Percentiles rank a stretch among this genome's conserved stretches.
These are phyloP conservation scores for Neodiprion lecontei DNA, from an alignment of 1,140 invertebrate species.

Conservation along the genomic window DNA sequence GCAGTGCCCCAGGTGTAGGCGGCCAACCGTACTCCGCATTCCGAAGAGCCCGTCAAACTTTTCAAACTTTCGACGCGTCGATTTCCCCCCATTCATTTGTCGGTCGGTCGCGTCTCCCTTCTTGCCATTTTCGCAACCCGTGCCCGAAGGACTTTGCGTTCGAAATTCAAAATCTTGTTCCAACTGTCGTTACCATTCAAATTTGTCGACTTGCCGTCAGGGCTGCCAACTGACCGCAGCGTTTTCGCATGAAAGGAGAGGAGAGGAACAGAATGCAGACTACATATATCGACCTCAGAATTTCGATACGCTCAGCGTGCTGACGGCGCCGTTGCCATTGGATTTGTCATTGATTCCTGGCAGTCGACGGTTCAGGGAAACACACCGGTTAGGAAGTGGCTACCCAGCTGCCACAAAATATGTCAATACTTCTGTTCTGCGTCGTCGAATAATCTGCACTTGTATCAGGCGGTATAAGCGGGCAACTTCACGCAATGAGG, in stretches of 20 bases:
- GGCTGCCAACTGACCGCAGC: not conserved
- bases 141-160: not conserved
- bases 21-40: constrained; percentile 23
- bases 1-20: constrained; percentile 44
- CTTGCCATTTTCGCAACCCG: too few relatives aligned
- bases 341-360: constrained; percentile 55
- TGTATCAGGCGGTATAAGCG: too few relatives aligned
- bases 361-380: constrained; percentile 42
- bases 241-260: not conserved
- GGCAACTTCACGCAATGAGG: too few relatives aligned
- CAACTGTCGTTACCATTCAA: too few relatives aligned
- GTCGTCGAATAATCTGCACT: too few relatives aligned
- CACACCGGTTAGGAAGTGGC: constrained; percentile 50
- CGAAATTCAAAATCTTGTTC: not conserved
- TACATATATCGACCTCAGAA: too few relatives aligned
- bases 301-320: not conserved
- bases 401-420: constrained; percentile 40
- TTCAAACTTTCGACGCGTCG: too few relatives aligned
- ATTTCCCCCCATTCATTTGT: too few relatives aligned
- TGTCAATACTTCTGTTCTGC: constrained; percentile 46
- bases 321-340: constrained; percentile 28
- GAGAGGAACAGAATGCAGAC: not conserved
- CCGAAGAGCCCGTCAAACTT: not conserved
- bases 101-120: too few relatives aligned
- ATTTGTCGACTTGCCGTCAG: too few relatives aligned